Base-by-base conservation (phyloP, 1,140 invertebrate species). In the Habropoda laboriosa region DNA sequence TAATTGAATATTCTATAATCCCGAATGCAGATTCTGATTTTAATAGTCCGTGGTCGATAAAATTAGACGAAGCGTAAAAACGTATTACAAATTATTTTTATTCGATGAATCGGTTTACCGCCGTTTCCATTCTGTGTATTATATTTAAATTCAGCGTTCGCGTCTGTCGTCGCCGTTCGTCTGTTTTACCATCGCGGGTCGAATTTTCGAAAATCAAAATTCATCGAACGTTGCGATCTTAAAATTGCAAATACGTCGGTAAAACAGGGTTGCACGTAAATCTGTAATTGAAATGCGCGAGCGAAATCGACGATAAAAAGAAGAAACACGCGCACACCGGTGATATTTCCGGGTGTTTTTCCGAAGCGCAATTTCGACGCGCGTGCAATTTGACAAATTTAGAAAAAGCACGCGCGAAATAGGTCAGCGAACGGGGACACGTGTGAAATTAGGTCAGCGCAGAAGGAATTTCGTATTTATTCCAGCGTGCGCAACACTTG, bases 391-490 rank as follows among this genome's bases (percentile, higher is more conserved):
- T 64, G 5, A 3, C 18, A 21, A 35, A 49, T 49, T 47, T n/a
- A n/a, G n/a, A n/a, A 18, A 49, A 67, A 67, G n/a, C 64, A 7
- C 45, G 18, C 18, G n/a, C n/a, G n/a, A n/a, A n/a, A n/a, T n/a
- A n/a, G n/a, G n/a, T n/a, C n/a, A n/a, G n/a, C 12, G 5, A 32
- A 67, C 30, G 21, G 7, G 10, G 1, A 1, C 30, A 18, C 63
- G 18, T 27, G 21, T 13, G 4, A 47, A 57, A 71, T 42, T 57
- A n/a, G 68, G 27, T 32, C 18, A 1, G 18, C 6, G 12, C 18
- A 16, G 12, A 5, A 40, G 38, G 5, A 40, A 71, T 71, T n/a
- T 32, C 68, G 27, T 32, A 49, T 67, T 67, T 67, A 49, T 67
- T 8, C 8, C 8, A 0, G 6, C 8, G 27, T 7, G 7, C 18